Conservation (phyloP, 2,888 invertebrate species). For the Idaea biselata region DNA sequence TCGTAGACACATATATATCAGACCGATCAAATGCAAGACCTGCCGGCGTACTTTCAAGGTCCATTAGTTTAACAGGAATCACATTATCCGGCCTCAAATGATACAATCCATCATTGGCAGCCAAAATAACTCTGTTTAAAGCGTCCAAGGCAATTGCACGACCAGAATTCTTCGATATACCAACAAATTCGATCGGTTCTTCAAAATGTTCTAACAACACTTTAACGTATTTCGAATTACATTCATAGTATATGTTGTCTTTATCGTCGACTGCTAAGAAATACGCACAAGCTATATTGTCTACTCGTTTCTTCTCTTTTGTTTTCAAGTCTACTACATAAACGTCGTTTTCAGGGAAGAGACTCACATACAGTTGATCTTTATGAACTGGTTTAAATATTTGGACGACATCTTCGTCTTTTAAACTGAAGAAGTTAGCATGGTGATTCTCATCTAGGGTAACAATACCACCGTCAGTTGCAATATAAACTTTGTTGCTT, state of each 20-base stretch:
- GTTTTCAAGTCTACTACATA: conserved; percentile 51
- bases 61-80: conserved; percentile 69
- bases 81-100: conserved; percentile 54
- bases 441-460: conserved; percentile 53
- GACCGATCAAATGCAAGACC: conserved; percentile 55
- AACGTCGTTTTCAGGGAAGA: conserved; percentile 66
- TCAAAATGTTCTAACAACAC: conserved; percentile 64
- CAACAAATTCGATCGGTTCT: conserved; percentile 69
- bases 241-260: conserved; percentile 68
- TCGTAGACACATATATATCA: conserved; percentile 56
- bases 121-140: conserved; percentile 51
- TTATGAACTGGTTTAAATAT: conserved; percentile 54
- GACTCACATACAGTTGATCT: conserved; percentile 57
- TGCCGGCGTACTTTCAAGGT: conserved; percentile 61
- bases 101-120: conserved; percentile 68
- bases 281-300: conserved; percentile 63
- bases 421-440: conserved; percentile 55
- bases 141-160: conserved; percentile 57
- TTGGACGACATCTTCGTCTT: conserved; percentile 70
- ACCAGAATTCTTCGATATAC: conserved; percentile 62
- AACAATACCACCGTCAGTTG: conserved; percentile 60
- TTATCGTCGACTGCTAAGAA: conserved; percentile 62
- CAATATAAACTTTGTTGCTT: conserved; percentile 60
- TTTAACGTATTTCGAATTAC: conserved; percentile 71
- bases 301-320: conserved; percentile 58